Evolutionary conservation across 92 coral and sea anemone genomes (phyloP).

Genomic region (Actinernus sp.): DNA sequence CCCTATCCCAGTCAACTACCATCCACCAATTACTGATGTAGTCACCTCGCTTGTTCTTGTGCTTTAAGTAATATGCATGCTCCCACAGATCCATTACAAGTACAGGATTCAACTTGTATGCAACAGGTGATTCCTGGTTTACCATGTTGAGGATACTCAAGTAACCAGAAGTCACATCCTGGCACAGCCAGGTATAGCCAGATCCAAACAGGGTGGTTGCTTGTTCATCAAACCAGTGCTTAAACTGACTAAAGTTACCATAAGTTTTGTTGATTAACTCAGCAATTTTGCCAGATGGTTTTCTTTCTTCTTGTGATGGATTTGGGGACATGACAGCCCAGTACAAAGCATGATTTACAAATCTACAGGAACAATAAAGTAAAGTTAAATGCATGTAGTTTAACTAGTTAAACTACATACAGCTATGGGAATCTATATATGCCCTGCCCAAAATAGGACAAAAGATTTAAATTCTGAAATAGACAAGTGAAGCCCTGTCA

Average conservation of each 20-base stretch:
- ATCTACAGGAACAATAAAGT: too few relatives aligned
- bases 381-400: too few relatives aligned
- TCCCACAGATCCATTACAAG: slow-evolving; percentile 94
- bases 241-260: slow-evolving; percentile 69
- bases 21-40: slow-evolving; percentile 88
- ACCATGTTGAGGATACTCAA: slow-evolving; percentile 53
- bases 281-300: slow-evolving; percentile 72
- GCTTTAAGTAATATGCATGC: slow-evolving; percentile 93
- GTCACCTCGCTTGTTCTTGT: slow-evolving; percentile 81
- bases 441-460: too few relatives aligned
- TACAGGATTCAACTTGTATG: slow-evolving; percentile 55
- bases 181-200: slow-evolving; percentile 90
- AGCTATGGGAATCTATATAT: too few relatives aligned
- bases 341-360: slow-evolving; percentile 87
- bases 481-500: too few relatives aligned
- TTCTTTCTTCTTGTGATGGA: slow-evolving; percentile 61
- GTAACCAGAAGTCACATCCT: slow-evolving; percentile 48
- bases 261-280: slow-evolving; percentile 71
- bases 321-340: slow-evolving; percentile 95
- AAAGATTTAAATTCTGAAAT: too few relatives aligned
- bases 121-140: slow-evolving; percentile 87
- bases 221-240: slow-evolving; percentile 61
- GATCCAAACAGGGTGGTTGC: slow-evolving; percentile 83
- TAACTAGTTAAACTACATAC: too few relatives aligned
- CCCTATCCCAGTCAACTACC: slow-evolving; percentile 90